Conservation (phyloP, 2,113 vertebrate genomes). For the Euleptes europaea region DNA sequence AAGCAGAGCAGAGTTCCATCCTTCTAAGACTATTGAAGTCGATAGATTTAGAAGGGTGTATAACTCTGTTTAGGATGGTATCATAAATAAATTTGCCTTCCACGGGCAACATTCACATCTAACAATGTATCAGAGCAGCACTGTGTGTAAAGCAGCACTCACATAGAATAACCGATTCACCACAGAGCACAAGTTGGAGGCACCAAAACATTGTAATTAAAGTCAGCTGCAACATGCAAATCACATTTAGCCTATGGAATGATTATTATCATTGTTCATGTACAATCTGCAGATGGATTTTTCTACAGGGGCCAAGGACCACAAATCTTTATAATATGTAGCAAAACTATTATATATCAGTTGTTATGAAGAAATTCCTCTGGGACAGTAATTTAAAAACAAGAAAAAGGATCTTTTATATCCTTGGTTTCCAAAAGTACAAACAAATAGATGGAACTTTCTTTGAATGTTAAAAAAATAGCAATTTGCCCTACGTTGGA, state of each 20-base stretch:
- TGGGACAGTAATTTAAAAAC: slow-evolving; percentile 4
- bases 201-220: neutral
- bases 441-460: slow-evolving; percentile 21
- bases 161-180: neutral
- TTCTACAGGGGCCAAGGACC: slow-evolving; percentile 12
- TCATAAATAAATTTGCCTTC: neutral
- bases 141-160: neutral
- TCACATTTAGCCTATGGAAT: neutral
- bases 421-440: slow-evolving; percentile 28
- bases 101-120: neutral
- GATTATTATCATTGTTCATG: slow-evolving; percentile 22
- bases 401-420: slow-evolving; percentile 7
- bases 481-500: slow-evolving; percentile 1
- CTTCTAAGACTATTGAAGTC: too few species aligned
- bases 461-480: slow-evolving; percentile 22
- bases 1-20: too few species aligned
- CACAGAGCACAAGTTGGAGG: neutral
- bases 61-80: neutral
- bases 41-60: too few species aligned
- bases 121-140: neutral
- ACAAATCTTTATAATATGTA: slow-evolving; percentile 13
- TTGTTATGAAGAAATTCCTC: neutral
- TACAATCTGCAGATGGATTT: slow-evolving; percentile 24
- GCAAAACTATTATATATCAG: slow-evolving; percentile 18
- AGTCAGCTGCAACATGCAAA: slow-evolving; percentile 21